Conservation (phyloP, 2,797 vertebrate species). For the Platyrinchus mystaceus region DNA sequence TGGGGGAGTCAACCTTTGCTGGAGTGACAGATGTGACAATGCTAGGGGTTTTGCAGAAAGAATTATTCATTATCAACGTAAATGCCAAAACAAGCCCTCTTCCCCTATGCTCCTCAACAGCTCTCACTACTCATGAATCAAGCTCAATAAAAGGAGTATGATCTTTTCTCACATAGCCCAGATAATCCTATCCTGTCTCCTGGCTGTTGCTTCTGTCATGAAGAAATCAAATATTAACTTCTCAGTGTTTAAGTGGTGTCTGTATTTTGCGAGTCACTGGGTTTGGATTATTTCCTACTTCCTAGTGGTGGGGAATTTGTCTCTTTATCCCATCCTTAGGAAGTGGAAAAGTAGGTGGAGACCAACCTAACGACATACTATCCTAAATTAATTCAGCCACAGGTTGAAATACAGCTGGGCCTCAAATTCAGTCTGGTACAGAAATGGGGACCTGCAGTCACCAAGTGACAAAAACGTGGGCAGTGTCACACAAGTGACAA, state of each 20-base stretch:
- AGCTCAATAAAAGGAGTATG: background rate
- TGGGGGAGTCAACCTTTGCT: fast-evolving
- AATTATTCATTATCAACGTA: background rate
- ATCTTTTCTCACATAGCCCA: background rate
- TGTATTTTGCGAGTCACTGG: background rate
- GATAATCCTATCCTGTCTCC: background rate
- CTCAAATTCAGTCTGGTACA: background rate
- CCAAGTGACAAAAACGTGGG: background rate
- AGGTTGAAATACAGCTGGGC: background rate
- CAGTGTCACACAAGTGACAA: background rate
- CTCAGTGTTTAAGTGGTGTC: background rate
- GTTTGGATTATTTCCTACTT: background rate
- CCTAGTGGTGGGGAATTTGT: background rate
- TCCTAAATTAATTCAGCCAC: background rate
- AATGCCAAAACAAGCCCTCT: background rate
- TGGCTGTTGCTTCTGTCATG: background rate
- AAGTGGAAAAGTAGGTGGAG: background rate
- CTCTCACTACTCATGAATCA: background rate
- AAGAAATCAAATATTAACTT: background rate
- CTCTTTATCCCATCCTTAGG: background rate
- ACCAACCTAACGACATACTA: fast-evolving
- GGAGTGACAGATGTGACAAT: background rate
- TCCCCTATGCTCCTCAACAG: background rate
- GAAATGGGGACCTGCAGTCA: background rate
- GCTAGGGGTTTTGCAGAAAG: background rate